These are phyloP conservation scores for Noctua janthina DNA, from an alignment of 2,888 invertebrate species.

Conservation along the genomic window DNA sequence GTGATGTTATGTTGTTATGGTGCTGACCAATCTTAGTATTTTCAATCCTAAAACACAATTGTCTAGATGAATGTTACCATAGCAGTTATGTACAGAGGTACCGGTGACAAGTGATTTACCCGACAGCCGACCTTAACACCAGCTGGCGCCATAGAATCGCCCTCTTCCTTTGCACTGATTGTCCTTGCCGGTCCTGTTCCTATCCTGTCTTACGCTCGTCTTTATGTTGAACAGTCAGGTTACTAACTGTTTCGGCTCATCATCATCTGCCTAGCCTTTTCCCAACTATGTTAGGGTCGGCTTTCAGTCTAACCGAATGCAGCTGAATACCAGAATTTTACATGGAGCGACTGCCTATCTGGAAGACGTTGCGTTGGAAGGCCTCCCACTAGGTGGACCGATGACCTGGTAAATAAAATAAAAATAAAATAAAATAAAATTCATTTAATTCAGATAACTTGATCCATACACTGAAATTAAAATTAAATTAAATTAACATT, in stretches of 20 bases:
- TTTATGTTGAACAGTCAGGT: not conserved
- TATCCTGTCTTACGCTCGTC: conserved; percentile 77
- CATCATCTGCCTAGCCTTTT: not conserved
- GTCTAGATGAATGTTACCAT: not conserved
- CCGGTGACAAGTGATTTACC: conserved; percentile 26
- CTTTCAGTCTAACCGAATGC: too few species aligned
- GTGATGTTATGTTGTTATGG: too few species aligned
- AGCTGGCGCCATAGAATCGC: conserved; percentile 84
- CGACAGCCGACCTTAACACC: conserved; percentile 52
- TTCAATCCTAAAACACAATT: not conserved
- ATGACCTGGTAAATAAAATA: too few species aligned
- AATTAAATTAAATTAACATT: too few species aligned
- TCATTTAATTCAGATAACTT: too few species aligned
- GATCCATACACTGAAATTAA: too few species aligned
- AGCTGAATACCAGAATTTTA: too few species aligned
- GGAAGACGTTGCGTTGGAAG: too few species aligned
- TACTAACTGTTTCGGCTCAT: not conserved
- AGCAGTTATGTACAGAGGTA: not conserved
- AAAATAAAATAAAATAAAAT: too few species aligned
- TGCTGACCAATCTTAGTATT: not conserved
- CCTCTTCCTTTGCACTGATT: conserved; percentile 86
- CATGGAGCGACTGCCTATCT: too few species aligned
- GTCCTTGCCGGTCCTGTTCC: conserved; percentile 82
- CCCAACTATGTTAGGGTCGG: too few species aligned
- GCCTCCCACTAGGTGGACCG: too few species aligned